Base-by-base conservation (phyloP, 2,888 invertebrate species). In the Rhagium mordax region DNA sequence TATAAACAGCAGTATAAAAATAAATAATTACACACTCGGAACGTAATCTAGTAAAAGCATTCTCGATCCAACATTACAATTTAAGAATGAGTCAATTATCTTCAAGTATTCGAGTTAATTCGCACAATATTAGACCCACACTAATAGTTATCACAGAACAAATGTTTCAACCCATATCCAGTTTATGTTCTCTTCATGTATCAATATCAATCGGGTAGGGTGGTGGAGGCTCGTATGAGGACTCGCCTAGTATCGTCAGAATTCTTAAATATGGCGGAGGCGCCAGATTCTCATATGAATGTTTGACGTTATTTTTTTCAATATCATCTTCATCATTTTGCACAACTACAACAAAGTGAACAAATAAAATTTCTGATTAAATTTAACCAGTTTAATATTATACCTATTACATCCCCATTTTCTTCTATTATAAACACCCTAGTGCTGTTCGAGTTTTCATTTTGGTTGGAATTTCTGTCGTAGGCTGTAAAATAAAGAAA, bases 261-360 rank as follows among this genome's bases (percentile, higher is more conserved):
- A 49, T 8, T 29, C 8, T 18, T n/a, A 65, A 55, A 53, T 65
- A 65, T 55, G 65, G 65, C 33, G 65, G 65, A 53, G 65, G 65
- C 4, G 65, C 65, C 65, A 65, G 20, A 33, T 65, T 65, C 8
- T 65, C 53, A 13, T 65, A 53, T 4, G 65, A 65, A 41, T 65
- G 33, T 41, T 65, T 65, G 7, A 65, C 65, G 15, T 53, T 53
- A 15, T 13, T 53, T 53, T 65, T 65, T 27, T 65, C 53, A 5
- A 27, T 29, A 29, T 18, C 41, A 1, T 41, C 53, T 53, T 59
- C 33, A 29, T 59, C 18, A 33, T 33, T 16, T 1, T 15, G 27
- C 10, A 59, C 21, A 8, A 15, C 59, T 59, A n/a, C 13, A 59
- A 59, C n/a, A n/a, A n/a, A 5, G 8, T 47, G 47, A 47, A 3